Conservation (phyloP, 1,140 invertebrate species). For the Hyposmocoma kahamanoa region DNA sequence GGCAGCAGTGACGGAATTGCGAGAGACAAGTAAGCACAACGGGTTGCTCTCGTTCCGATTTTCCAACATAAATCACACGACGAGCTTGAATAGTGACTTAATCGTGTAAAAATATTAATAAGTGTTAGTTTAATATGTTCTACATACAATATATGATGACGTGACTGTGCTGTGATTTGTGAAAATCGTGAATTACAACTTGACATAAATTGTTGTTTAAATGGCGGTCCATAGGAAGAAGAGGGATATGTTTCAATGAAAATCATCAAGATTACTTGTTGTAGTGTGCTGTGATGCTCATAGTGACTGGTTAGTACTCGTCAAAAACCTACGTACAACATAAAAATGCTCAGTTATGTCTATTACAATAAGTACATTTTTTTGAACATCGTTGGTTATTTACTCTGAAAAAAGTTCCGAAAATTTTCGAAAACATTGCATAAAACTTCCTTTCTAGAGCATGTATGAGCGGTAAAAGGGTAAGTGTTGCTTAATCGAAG, state of each 20-base stretch:
- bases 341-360: not conserved
- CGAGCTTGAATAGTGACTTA: constrained; percentile 46
- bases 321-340: not conserved
- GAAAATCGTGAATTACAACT: constrained; percentile 38
- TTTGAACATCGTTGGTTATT: not conserved
- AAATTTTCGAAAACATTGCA: not conserved
- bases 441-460: not conserved
- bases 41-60: constrained; percentile 37
- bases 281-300: constrained; percentile 41
- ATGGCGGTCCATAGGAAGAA: constrained; percentile 40
- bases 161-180: constrained; percentile 18
- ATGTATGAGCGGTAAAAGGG: not conserved
- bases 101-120: constrained; percentile 34
- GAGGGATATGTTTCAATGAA: constrained; percentile 44
- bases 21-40: constrained; percentile 38
- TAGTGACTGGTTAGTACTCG: constrained; percentile 37
- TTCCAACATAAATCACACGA: constrained; percentile 33
- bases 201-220: constrained; percentile 29
- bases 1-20: constrained; percentile 46
- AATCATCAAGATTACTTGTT: constrained; percentile 16
- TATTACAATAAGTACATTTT: not conserved
- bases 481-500: not conserved
- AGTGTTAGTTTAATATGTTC: constrained; percentile 24
- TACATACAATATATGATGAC: constrained; percentile 1
- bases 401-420: not conserved